phyloP scores from a whole-genome alignment of 2,888 invertebrate genomes.

The Eupeodes luniger region DNA sequence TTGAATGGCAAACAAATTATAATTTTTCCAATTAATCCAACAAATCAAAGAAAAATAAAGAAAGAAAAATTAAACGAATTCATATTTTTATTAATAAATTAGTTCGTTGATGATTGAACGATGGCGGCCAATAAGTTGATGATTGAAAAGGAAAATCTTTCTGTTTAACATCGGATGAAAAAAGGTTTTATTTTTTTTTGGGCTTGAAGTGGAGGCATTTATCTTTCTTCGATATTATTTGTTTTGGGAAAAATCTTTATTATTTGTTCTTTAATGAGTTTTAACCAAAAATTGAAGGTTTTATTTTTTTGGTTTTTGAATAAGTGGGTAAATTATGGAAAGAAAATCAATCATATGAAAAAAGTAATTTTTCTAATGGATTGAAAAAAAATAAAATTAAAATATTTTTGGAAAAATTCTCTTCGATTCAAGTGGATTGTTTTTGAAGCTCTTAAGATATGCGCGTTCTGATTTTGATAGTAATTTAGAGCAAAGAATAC shows the following conservation, averaged over 20 bases:
- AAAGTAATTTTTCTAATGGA: constrained; percentile 9
- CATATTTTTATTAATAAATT: constrained; percentile 3
- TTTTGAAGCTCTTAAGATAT: constrained; percentile 1
- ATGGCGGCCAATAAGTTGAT: constrained; percentile 1
- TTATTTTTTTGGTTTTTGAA: background rate
- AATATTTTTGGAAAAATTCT: background rate
- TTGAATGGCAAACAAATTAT: constrained; percentile 46
- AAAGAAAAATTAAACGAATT: background rate
- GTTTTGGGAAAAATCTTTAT: background rate
- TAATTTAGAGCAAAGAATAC: background rate
- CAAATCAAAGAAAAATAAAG: background rate
- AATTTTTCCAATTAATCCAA: constrained; percentile 59
- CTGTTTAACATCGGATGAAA: constrained; percentile 1
- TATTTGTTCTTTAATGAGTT: background rate
- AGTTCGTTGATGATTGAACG: constrained; percentile 18
- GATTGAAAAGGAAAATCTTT: constrained; percentile 24
- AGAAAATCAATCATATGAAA: constrained; percentile 19
- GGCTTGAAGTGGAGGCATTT: background rate
- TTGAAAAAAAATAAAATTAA: background rate
- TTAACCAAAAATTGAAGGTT: background rate
- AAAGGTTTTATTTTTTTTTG: background rate
- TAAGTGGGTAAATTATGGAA: background rate
- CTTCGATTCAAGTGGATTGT: constrained; percentile 15
- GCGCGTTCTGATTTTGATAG: background rate
- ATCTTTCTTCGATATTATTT: background rate